These are phyloP conservation scores for Phymastichus coffea DNA, from an alignment of 1,140 invertebrate genomes.

Conservation along the genomic window DNA sequence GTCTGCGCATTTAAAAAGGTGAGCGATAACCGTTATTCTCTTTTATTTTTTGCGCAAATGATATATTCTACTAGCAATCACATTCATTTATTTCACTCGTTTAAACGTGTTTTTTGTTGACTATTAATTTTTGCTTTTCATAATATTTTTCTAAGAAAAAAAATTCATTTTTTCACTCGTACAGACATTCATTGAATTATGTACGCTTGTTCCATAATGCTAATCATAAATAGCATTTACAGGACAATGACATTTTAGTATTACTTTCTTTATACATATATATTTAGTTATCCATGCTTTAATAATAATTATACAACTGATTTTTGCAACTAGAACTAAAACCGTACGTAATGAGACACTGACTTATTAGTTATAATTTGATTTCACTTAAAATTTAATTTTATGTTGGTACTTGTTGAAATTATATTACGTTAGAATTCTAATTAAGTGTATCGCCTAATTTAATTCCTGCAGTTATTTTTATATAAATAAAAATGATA, in stretches of 20 bases:
- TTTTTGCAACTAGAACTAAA: slow-evolving; percentile 35
- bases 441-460: no score
- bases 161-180: slow-evolving; percentile 23
- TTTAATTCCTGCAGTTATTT: no score
- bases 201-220: slow-evolving; percentile 29
- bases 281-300: slow-evolving; percentile 34
- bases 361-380: slow-evolving; percentile 18
- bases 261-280: slow-evolving; percentile 28
- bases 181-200: no score
- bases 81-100: slow-evolving; percentile 28
- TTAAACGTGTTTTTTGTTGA: slow-evolving; percentile 22
- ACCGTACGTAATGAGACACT: slow-evolving; percentile 40
- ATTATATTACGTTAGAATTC: no score
- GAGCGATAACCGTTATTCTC: neutral
- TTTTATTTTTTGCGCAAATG: neutral
- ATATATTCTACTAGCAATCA: neutral
- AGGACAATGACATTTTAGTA: slow-evolving; percentile 5
- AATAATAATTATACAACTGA: slow-evolving; percentile 37
- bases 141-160: slow-evolving; percentile 30
- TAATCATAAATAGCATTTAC: slow-evolving; percentile 5
- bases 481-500: no score
- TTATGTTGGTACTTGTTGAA: neutral
- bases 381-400: slow-evolving; percentile 23
- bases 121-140: slow-evolving; percentile 26
- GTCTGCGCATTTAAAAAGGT: no score